Evolutionary conservation across 2,113 vertebrate genomes (phyloP), one percentile per base, ranked within the genome.

Genomic region (Pantherophis guttatus): DNA sequence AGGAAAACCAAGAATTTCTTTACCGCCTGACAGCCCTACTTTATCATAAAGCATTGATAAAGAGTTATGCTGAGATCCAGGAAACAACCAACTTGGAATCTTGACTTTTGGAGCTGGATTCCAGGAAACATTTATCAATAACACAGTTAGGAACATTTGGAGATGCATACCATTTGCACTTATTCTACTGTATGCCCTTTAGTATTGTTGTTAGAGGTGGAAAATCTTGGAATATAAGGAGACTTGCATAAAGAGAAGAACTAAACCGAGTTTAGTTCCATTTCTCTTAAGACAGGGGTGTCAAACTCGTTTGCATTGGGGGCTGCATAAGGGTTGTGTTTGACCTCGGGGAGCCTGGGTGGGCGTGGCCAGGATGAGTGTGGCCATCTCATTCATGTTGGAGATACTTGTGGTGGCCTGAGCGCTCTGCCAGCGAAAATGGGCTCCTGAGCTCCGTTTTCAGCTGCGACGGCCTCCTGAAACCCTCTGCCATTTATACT

Each of bases 41-140:
- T 96, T 93, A 93, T 96, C 95, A 96, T 94, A 93, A 93, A 91
- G 17, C 92, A 48, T 17, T 93, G 93, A 91, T 95, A 93, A 90
- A 92, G 90, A 93, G 50, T 93, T 94, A 93, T 91, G 88, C 58
- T 86, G 65, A 90, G 65, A 91, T 89, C 90, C 88, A 93, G 88
- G 75, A 94, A 94, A 87, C 93, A 57, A 87, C 81, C 58, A 88
- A 75, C 53, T 88, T 75, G 48, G 75, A 81, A 95, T 91, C 89
- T 93, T 87, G 54, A 57, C 92, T 93, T 94, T 59, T 92, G 65
- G 29, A 58, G 70, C 85, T n/a, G 88, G 94, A 92, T 48, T 90
- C 89, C 1, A 86, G 54, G 93, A 93, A 93, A 94, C 54, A 53
- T 29, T 90, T 50, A 85, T 62, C 54, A 86, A 52, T 90, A 57